A percentile compares a stretch with the other conserved stretches of the same genome.
Evolutionary conservation across 2,888 invertebrate species (phyloP).

Genomic region (Acanthosepion pharaonis): DNA sequence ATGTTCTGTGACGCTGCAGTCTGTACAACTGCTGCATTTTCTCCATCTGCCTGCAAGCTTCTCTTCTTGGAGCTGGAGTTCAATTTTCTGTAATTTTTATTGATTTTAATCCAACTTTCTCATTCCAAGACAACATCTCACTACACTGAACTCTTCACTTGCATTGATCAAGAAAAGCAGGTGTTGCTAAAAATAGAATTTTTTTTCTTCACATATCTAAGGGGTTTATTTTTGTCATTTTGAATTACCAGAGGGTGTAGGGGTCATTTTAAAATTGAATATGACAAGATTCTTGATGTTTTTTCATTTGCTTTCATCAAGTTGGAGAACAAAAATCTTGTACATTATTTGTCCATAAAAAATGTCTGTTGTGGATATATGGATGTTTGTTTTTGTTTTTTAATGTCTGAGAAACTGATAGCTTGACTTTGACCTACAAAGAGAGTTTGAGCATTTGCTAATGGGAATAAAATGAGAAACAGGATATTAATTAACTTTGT

Average conservation of each 20-base stretch:
- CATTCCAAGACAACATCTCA: constrained; percentile 37
- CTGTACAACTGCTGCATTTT: constrained; percentile 37
- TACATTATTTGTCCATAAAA: no score
- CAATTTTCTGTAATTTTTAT: constrained; percentile 45
- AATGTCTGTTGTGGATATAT: background rate
- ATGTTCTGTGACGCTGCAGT: background rate
- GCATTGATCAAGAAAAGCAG: constrained; percentile 38
- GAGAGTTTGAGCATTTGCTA: constrained; percentile 4
- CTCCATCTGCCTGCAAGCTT: constrained; percentile 44
- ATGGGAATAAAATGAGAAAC: constrained; percentile 2
- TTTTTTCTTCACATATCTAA: background rate
- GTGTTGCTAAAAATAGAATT: constrained; percentile 42
- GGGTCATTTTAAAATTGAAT: background rate
- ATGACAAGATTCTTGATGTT: background rate
- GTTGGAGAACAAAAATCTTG: background rate
- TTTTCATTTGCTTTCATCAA: background rate
- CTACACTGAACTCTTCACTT: constrained; percentile 23
- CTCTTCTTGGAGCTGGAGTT: background rate
- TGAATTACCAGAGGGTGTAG: background rate
- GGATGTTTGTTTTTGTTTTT: background rate
- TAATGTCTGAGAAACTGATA: constrained; percentile 33
- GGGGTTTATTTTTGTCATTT: constrained; percentile 17
- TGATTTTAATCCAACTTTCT: constrained; percentile 45
- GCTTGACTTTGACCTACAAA: constrained; percentile 33
- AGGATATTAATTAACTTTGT: constrained; percentile 33